phyloP scores from a whole-genome alignment of 2,888 invertebrate genomes.

The Eupithecia dodoneata region DNA sequence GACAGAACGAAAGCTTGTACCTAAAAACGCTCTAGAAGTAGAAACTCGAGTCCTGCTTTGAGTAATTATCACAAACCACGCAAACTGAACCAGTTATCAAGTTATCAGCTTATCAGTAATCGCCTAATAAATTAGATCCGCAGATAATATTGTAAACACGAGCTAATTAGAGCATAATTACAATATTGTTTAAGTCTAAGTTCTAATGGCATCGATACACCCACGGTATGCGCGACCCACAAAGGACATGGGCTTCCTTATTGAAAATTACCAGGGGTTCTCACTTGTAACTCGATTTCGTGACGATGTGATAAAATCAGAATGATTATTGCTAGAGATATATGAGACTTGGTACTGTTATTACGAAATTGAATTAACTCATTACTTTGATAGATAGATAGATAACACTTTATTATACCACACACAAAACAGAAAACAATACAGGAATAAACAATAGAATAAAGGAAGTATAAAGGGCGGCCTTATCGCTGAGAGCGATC shows the following conservation, averaged over 20 bases:
- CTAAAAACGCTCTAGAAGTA: background rate
- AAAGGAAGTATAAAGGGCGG: too few relatives aligned
- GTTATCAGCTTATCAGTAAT: constrained; percentile 11
- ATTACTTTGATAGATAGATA: background rate
- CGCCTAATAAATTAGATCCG: constrained; percentile 17
- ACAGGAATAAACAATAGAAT: too few relatives aligned
- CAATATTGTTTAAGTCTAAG: constrained; percentile 47
- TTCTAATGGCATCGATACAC: constrained; percentile 47
- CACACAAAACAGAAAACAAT: too few relatives aligned
- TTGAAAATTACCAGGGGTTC: constrained; percentile 20
- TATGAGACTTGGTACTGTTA: background rate
- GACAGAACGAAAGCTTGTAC: background rate
- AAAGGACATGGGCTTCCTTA: constrained; percentile 30
- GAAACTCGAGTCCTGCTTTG: background rate
- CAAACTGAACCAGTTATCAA: background rate
- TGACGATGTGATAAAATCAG: background rate
- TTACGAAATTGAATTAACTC: background rate
- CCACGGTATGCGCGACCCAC: constrained; percentile 34
- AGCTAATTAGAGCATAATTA: constrained; percentile 46
- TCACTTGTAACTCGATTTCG: constrained; percentile 16
- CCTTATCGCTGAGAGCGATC: too few relatives aligned
- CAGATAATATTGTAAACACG: constrained; percentile 29
- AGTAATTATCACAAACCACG: background rate
- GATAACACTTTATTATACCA: too few relatives aligned
- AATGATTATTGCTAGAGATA: background rate